phyloP scores from a whole-genome alignment of 2,888 invertebrate species.

The Trimorus sp. region DNA sequence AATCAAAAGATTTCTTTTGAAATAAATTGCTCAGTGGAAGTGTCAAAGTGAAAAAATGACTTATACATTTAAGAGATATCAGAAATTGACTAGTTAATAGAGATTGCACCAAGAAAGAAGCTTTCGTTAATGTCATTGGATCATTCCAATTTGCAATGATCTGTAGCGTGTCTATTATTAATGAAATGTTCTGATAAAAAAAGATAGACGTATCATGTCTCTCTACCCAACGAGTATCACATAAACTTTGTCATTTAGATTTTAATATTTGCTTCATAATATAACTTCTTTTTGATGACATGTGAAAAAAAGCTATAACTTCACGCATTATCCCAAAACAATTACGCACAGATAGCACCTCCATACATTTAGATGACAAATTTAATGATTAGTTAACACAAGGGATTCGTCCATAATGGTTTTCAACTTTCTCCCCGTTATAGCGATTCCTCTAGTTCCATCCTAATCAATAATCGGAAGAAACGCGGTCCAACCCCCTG shows the following conservation, averaged over 20 bases:
- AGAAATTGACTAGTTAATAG: constrained; percentile 32
- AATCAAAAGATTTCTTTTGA: no score
- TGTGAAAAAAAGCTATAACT: constrained; percentile 18
- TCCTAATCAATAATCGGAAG: no score
- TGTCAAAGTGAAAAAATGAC: constrained; percentile 31
- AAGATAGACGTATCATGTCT: constrained; percentile 4
- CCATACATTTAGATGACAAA: constrained; percentile 9
- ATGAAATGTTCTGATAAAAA: background rate
- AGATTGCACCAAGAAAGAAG: background rate
- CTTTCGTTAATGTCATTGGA: background rate
- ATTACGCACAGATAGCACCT: background rate
- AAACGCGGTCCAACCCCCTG: no score
- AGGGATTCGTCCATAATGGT: no score
- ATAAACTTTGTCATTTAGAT: background rate
- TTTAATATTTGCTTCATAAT: constrained; percentile 9
- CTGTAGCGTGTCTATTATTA: constrained; percentile 1
- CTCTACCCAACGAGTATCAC: constrained; percentile 28
- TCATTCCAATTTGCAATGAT: constrained; percentile 10
- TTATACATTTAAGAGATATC: constrained; percentile 25
- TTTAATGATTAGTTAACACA: constrained; percentile 19
- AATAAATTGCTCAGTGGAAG: constrained; percentile 42
- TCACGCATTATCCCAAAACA: constrained; percentile 9
- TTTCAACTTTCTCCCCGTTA: no score
- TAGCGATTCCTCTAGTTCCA: no score
- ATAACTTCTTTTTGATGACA: constrained; percentile 13